Base-by-base conservation (phyloP, 2,113 vertebrate species). In the Odobenus rosmarus region DNA sequence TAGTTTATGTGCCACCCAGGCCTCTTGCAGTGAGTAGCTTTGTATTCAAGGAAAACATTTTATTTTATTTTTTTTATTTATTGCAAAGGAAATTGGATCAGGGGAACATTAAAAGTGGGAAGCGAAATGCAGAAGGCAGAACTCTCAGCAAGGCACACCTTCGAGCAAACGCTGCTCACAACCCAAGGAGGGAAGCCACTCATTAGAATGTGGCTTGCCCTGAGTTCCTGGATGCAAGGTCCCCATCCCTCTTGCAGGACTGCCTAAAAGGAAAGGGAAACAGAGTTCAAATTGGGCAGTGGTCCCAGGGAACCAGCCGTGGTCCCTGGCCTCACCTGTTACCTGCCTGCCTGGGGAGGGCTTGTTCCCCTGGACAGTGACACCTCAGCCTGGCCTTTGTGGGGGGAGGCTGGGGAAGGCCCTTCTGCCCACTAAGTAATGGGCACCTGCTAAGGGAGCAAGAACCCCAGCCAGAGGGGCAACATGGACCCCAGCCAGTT, bases 61-160 rank as follows among this genome's bases (percentile, higher is more conserved):
- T 11, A 81, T 80, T 93, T 93, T 71, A 90, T 96, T 86, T 96
- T 94, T 96, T 96, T 96, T 95, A 94, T 96, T 86, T 96, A 64
- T 87, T 67, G 67, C 42, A 33, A 88, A 93, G 90, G 67, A 94
- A 95, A 83, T 89, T 79, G 85, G 91, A 86, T 72, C 46, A 11
- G 36, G 61, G 86, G 82, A 53, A 92, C 93, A 92, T 93, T 79
- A 93, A 89, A 95, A 95, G 89, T 97, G 16, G 57, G 33, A 95
- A 95, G 81, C 0, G 7, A 74, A 76, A 79, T 42, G 49, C 14
- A 15, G 61, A 76, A 93, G 96, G 96, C 77, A 51, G 82, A 83
- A 76, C 79, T 74, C 92, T 57, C 85, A 97, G 89, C 72, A 72
- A 97, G 92, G 71, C 64, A 23, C n/a, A 36, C 55, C 85, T 84